Percentiles rank a stretch among this genome's conserved stretches.
Conservation (phyloP, 2,888 invertebrate genomes). For the Synanthedon formicaeformis region DNA sequence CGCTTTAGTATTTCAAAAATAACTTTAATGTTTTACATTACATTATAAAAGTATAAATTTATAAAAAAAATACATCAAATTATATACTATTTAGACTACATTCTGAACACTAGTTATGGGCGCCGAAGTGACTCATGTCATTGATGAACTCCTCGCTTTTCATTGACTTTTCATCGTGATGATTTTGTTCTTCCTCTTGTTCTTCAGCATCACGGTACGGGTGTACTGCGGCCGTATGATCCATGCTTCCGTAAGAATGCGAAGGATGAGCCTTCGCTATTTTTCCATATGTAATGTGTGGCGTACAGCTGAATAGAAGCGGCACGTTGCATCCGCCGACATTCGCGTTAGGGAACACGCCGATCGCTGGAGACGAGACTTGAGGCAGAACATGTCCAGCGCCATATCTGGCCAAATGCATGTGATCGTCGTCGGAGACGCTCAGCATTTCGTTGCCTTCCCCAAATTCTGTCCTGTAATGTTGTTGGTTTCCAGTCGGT, state of each 20-base stretch:
- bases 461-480: constrained; percentile 24
- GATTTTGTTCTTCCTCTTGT: constrained; percentile 16
- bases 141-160: not conserved
- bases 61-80: not conserved
- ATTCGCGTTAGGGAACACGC: constrained; percentile 47
- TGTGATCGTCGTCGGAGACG: constrained; percentile 39
- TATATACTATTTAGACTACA: not conserved
- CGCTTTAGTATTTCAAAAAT: not conserved
- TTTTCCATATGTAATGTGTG: constrained; percentile 39
- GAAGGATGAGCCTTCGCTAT: constrained; percentile 24
- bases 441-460: constrained; percentile 30
- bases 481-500: constrained; percentile 4
- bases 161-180: constrained; percentile 11
- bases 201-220: constrained; percentile 33
- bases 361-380: constrained; percentile 24
- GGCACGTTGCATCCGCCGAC: constrained; percentile 44
- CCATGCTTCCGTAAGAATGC: constrained; percentile 8
- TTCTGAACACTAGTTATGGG: not conserved
- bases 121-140: not conserved
- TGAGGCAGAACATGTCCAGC: constrained; percentile 8
- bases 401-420: constrained; percentile 18
- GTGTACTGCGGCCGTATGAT: constrained; percentile 5
- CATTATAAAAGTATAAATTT: not conserved
- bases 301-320: constrained; percentile 50
- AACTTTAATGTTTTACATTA: not conserved